Conservation (phyloP, 2,888 invertebrate genomes). For the Eumerus sabulonum region DNA sequence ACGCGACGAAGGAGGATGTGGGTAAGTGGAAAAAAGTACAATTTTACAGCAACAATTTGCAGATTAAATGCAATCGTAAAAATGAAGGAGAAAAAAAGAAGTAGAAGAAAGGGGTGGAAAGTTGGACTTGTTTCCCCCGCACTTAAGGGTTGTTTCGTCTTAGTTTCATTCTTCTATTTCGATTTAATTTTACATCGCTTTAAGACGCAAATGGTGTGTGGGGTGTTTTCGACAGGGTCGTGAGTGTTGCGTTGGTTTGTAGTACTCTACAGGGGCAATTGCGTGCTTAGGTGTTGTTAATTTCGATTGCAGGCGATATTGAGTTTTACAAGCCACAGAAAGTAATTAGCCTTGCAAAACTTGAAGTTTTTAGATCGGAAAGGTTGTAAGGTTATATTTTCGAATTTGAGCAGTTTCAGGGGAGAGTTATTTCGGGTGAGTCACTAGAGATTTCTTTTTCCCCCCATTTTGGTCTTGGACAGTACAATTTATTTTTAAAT, state of each 20-base stretch:
- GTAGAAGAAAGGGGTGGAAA: neutral
- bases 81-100: slow-evolving; percentile 15
- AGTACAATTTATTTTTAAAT: too few species aligned
- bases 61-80: slow-evolving; percentile 42
- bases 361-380: neutral
- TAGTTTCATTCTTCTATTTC: neutral
- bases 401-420: too few species aligned
- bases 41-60: slow-evolving; percentile 56
- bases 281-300: slow-evolving; percentile 26
- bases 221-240: slow-evolving; percentile 6
- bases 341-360: slow-evolving; percentile 28
- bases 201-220: too few species aligned
- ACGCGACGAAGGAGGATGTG: too few species aligned
- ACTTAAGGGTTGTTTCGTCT: too few species aligned
- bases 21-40: slow-evolving; percentile 15
- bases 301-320: slow-evolving; percentile 20
- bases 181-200: neutral
- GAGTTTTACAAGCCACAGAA: slow-evolving; percentile 18
- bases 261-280: slow-evolving; percentile 5
- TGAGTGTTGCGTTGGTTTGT: slow-evolving; percentile 5
- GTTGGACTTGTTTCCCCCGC: neutral
- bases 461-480: too few species aligned
- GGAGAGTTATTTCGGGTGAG: too few species aligned
- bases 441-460: too few species aligned
- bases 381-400: too few species aligned